Evolutionary conservation across 53 echinoderm and acorn worm species (phyloP).

Genomic region (Hippasteria phrygiana): DNA sequence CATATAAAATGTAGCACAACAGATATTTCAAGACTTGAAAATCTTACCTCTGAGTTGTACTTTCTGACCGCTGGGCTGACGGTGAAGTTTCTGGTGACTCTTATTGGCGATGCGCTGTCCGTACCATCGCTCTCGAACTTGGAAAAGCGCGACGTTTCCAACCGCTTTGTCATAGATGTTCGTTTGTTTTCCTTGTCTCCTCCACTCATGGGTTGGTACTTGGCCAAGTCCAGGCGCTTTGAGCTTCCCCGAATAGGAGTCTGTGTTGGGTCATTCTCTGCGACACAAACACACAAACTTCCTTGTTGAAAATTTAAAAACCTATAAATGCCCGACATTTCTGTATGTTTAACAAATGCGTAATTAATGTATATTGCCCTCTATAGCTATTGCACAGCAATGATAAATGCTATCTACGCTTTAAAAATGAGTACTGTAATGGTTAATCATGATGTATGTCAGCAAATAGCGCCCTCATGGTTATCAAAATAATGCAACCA

Average conservation of each 20-base stretch:
- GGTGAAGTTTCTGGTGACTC: conserved; percentile 73
- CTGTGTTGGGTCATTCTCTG: conserved; percentile 40
- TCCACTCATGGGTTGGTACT: conserved; percentile 23
- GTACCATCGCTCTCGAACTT: conserved; percentile 75
- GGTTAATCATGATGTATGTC: too few species aligned
- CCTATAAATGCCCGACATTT: background rate
- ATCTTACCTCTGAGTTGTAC: conserved; percentile 15
- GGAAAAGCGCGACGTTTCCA: conserved; percentile 89
- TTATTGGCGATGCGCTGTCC: conserved; percentile 48
- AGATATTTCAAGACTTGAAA: background rate
- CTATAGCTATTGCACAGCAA: too few species aligned
- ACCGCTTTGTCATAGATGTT: conserved; percentile 53
- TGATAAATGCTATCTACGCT: too few species aligned
- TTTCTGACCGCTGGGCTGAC: conserved; percentile 54
- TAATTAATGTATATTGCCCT: too few species aligned
- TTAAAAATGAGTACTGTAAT: too few species aligned
- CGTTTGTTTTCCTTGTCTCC: conserved; percentile 41
- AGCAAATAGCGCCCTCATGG: too few species aligned
- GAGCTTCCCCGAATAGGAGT: background rate
- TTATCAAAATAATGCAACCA: too few species aligned
- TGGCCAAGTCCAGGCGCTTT: conserved; percentile 29
- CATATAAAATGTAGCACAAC: too few species aligned
- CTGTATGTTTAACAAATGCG: background rate
- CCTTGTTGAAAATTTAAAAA: too few species aligned
- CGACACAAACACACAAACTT: background rate